phyloP scores from a whole-genome alignment of 2,888 invertebrate species.

The Oxycera nigricornis region DNA sequence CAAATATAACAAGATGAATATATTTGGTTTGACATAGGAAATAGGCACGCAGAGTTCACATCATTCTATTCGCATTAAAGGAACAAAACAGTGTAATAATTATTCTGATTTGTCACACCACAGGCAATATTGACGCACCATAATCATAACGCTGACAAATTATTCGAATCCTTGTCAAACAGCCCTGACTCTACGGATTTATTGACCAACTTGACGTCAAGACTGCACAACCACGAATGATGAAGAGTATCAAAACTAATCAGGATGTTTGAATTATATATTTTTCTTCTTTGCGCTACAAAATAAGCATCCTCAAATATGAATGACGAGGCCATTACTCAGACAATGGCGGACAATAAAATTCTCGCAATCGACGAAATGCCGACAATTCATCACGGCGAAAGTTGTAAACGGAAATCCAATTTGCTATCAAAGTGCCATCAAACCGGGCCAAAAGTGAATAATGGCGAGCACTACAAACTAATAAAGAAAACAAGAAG shows the following conservation, averaged over 20 bases:
- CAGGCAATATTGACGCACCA: not conserved
- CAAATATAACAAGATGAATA: too few species aligned
- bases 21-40: too few species aligned
- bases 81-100: not conserved
- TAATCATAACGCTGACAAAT: not conserved
- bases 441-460: slow-evolving; percentile 39
- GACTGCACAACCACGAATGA: not conserved
- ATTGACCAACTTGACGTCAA: not conserved
- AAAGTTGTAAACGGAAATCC: slow-evolving; percentile 40
- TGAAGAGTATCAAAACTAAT: slow-evolving; percentile 31
- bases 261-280: slow-evolving; percentile 26
- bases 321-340: slow-evolving; percentile 28
- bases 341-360: slow-evolving; percentile 37
- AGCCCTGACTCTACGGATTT: not conserved
- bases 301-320: slow-evolving; percentile 20
- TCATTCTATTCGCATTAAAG: not conserved
- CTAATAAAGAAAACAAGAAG: slow-evolving; percentile 39
- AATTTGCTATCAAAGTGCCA: slow-evolving; percentile 40
- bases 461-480: slow-evolving; percentile 40
- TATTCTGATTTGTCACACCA: not conserved
- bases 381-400: slow-evolving; percentile 34
- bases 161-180: not conserved
- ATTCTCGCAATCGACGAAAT: slow-evolving; percentile 40
- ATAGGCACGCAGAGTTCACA: not conserved
- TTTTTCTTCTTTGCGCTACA: slow-evolving; percentile 10